These are phyloP conservation scores for Leucophenga maculata DNA, from an alignment of 2,888 invertebrate species.

Conservation along the genomic window DNA sequence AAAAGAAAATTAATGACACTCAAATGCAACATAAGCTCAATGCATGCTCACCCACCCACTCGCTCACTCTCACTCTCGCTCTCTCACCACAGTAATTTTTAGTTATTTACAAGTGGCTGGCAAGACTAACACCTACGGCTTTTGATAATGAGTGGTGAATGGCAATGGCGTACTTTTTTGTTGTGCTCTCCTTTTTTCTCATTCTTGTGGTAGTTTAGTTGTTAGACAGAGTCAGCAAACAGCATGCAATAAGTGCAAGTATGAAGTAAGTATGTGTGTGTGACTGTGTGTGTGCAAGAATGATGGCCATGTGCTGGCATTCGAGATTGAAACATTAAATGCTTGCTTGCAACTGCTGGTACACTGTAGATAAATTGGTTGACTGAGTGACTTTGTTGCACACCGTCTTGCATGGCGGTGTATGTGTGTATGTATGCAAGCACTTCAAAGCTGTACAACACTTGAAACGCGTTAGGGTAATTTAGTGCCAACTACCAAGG, in stretches of 20 bases:
- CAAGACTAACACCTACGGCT: conserved; percentile 20
- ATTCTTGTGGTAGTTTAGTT: conserved; percentile 3
- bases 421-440: background rate
- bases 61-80: background rate
- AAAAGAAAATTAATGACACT: conserved; percentile 22
- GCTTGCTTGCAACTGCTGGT: background rate
- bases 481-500: background rate
- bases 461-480: conserved; percentile 13
- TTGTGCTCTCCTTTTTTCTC: background rate
- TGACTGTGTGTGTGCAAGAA: background rate
- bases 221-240: background rate
- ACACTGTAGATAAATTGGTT: background rate
- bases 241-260: no score
- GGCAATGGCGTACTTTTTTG: conserved; percentile 29
- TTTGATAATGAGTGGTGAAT: conserved; percentile 17
- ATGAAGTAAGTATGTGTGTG: background rate
- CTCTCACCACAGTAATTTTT: background rate
- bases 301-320: background rate
- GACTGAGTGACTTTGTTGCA: background rate
- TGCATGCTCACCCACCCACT: no score
- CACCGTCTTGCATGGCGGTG: background rate
- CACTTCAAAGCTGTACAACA: background rate
- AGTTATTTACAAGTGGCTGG: conserved; percentile 1
- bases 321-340: conserved; percentile 13
- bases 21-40: conserved; percentile 22